Conservation (phyloP, 2,888 invertebrate genomes). For the Philonicus albiceps region DNA sequence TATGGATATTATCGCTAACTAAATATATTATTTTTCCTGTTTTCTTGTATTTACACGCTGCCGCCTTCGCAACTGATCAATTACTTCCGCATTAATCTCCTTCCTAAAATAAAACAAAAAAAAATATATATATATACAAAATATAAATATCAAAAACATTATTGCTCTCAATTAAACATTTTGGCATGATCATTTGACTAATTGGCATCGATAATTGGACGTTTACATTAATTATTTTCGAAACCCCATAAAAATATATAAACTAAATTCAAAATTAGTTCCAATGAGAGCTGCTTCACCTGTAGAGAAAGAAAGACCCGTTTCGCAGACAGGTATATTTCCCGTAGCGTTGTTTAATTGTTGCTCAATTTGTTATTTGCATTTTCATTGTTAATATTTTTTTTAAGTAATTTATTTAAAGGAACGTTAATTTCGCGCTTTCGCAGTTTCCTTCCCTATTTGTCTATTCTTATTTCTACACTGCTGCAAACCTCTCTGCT, state of each 20-base stretch:
- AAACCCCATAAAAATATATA: neutral
- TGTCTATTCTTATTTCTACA: neutral
- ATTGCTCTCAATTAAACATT: slow-evolving; percentile 20
- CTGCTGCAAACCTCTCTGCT: neutral
- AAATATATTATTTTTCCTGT: slow-evolving; percentile 35
- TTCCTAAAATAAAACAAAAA: slow-evolving; percentile 4
- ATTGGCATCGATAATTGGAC: slow-evolving; percentile 35
- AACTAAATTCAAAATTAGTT: slow-evolving; percentile 48
- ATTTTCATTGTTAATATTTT: neutral
- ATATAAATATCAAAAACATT: neutral
- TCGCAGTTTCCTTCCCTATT: neutral
- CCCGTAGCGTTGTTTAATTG: slow-evolving; percentile 8
- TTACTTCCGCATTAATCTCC: neutral
- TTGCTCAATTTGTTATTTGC: neutral
- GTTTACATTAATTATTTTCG: neutral
- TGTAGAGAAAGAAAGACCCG: slow-evolving; percentile 52
- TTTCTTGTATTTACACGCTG: slow-evolving; percentile 50
- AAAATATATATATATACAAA: neutral
- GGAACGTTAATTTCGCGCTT: neutral
- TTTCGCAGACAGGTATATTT: slow-evolving; percentile 52
- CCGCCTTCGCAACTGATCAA: slow-evolving; percentile 41
- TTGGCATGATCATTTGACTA: neutral
- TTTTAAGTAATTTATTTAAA: neutral
- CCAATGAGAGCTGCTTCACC: slow-evolving; percentile 52
- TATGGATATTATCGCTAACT: slow-evolving; percentile 10